Evolutionary conservation across 1,140 invertebrate species (phyloP).

Genomic region (Rhopalosiphum maidis): DNA sequence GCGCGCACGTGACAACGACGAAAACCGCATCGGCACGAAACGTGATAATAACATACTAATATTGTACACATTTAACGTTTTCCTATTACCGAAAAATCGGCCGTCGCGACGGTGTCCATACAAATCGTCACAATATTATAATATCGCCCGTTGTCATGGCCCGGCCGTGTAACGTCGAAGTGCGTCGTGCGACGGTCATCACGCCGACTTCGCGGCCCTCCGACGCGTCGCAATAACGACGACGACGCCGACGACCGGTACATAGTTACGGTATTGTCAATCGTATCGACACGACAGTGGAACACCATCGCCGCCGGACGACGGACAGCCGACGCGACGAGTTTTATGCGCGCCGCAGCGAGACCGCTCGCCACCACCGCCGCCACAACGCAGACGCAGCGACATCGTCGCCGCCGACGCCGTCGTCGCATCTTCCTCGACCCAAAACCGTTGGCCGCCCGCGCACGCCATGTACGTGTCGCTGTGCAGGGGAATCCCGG

Average conservation of each 20-base stretch:
- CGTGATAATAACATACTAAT: not conserved
- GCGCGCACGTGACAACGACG: too few relatives aligned
- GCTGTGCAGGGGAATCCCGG: conserved; percentile 54
- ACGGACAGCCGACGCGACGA: not conserved
- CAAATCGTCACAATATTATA: not conserved
- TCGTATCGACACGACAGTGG: not conserved
- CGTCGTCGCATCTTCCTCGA: not conserved
- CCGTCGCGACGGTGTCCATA: too few relatives aligned
- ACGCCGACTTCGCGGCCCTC: not conserved
- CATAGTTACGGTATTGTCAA: too few relatives aligned
- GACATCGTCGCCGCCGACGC: not conserved
- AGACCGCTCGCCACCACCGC: not conserved
- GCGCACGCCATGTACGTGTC: conserved; percentile 34
- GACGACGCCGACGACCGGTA: too few relatives aligned
- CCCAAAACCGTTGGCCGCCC: not conserved
- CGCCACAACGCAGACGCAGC: not conserved
- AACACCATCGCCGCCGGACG: not conserved
- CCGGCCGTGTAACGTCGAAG: not conserved
- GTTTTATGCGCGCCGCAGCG: not conserved
- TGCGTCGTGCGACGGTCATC: not conserved
- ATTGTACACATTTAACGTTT: not conserved
- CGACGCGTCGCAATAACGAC: not conserved
- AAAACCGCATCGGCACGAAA: too few relatives aligned
- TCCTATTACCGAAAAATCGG: not conserved
- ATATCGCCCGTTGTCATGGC: not conserved